Conservation (phyloP, 2,888 invertebrate genomes). For the Cheilosia soror region DNA sequence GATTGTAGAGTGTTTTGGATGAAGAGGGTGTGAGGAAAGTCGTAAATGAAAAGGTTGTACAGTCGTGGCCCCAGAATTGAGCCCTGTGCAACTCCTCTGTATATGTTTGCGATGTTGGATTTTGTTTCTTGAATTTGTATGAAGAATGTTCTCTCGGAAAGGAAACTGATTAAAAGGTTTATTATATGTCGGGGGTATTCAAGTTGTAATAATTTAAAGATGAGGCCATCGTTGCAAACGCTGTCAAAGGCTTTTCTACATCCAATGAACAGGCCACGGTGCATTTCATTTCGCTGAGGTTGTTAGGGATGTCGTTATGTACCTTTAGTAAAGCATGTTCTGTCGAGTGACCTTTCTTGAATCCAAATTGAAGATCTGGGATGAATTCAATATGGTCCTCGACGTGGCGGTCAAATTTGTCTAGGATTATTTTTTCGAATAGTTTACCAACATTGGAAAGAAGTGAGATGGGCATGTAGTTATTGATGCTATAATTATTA, state of each 20-base stretch:
- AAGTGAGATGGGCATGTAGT: background rate
- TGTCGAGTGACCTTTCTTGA: no score
- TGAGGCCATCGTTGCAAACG: background rate
- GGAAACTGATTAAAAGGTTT: background rate
- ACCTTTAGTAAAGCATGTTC: no score
- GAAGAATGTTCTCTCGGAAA: background rate
- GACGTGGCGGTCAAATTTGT: background rate
- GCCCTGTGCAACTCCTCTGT: no score
- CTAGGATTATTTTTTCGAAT: background rate
- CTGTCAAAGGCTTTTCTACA: no score
- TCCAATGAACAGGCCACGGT: no score
- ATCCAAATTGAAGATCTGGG: background rate
- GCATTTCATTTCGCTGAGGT: no score
- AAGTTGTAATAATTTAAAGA: background rate
- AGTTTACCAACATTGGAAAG: background rate
- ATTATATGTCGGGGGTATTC: background rate
- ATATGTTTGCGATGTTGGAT: background rate
- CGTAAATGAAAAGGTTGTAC: background rate
- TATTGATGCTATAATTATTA: background rate
- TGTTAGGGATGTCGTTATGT: no score
- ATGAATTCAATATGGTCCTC: background rate
- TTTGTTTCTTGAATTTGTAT: background rate
- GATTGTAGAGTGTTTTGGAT: background rate
- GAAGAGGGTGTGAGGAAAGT: background rate
- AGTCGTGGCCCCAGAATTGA: background rate